Conservation (phyloP, 2,888 invertebrate species). For the Syrphus vitripennis region DNA sequence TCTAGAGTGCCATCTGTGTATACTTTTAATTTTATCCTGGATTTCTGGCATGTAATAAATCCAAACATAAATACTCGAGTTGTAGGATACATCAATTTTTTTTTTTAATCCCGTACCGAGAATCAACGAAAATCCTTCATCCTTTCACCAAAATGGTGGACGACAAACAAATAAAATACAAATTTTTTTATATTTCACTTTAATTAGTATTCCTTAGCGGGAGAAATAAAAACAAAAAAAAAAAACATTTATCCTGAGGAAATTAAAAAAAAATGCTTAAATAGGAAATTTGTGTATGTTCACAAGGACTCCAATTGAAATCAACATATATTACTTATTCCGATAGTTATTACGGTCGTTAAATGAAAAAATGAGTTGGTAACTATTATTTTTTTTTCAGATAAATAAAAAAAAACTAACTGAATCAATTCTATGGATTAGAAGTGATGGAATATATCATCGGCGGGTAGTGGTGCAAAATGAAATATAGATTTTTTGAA, state of each 20-base stretch:
- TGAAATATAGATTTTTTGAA: too few species aligned
- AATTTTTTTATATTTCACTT: constrained; percentile 30
- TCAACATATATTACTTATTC: neutral
- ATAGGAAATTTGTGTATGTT: neutral
- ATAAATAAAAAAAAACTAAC: neutral
- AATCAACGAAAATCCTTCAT: constrained; percentile 37
- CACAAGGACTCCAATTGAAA: constrained; percentile 13
- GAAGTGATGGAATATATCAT: neutral
- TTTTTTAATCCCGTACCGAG: neutral
- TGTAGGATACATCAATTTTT: neutral
- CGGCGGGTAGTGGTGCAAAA: too few species aligned
- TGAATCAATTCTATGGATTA: neutral
- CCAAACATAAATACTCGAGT: neutral
- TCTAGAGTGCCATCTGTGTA: constrained; percentile 57
- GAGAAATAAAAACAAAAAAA: neutral
- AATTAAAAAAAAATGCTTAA: neutral
- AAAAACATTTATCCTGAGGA: neutral
- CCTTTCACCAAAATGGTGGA: constrained; percentile 4
- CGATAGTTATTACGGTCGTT: constrained; percentile 8
- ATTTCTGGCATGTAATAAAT: neutral
- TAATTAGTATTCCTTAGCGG: constrained; percentile 40
- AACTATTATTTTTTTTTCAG: neutral
- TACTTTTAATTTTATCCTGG: constrained; percentile 19
- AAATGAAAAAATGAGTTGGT: constrained; percentile 5
- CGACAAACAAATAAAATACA: neutral